Evolutionary conservation across 2,888 invertebrate species (phyloP).

Genomic region (Monochamus alternatus): DNA sequence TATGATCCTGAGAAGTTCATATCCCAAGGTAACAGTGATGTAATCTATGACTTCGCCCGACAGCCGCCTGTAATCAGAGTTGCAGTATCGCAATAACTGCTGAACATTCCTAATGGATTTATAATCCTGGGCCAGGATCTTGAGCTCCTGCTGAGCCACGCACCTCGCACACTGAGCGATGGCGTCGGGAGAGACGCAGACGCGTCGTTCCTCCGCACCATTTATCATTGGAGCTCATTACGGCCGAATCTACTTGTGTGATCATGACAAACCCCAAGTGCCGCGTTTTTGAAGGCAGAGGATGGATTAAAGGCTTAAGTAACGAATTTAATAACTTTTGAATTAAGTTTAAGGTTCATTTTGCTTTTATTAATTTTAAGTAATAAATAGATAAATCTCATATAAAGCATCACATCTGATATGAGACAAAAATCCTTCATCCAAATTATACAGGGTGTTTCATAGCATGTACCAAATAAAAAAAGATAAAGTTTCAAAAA

Average conservation of each 20-base stretch:
- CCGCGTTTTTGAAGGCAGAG: slow-evolving; percentile 12
- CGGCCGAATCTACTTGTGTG: slow-evolving; percentile 66
- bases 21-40: slow-evolving; percentile 68
- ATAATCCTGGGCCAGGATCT: slow-evolving; percentile 63
- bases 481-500: too few species aligned
- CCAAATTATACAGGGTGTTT: too few species aligned
- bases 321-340: slow-evolving; percentile 20
- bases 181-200: slow-evolving; percentile 68
- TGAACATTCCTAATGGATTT: slow-evolving; percentile 67
- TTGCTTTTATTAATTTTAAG: neutral
- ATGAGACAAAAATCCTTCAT: too few species aligned
- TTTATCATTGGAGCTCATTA: slow-evolving; percentile 74
- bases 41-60: slow-evolving; percentile 63
- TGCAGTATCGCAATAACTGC: slow-evolving; percentile 64
- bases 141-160: slow-evolving; percentile 58
- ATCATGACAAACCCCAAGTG: slow-evolving; percentile 22
- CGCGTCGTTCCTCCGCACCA: slow-evolving; percentile 70
- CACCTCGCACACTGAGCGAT: slow-evolving; percentile 62
- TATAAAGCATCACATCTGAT: too few species aligned
- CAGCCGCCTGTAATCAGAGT: slow-evolving; percentile 60
- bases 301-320: slow-evolving; percentile 17
- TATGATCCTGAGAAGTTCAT: slow-evolving; percentile 61
- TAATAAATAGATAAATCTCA: neutral
- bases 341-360: neutral
- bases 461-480: too few species aligned